A percentile compares a stretch with the other conserved stretches of the same genome.
phyloP scores from a whole-genome alignment of 1,140 invertebrate species.

The Orius insidiosus region DNA sequence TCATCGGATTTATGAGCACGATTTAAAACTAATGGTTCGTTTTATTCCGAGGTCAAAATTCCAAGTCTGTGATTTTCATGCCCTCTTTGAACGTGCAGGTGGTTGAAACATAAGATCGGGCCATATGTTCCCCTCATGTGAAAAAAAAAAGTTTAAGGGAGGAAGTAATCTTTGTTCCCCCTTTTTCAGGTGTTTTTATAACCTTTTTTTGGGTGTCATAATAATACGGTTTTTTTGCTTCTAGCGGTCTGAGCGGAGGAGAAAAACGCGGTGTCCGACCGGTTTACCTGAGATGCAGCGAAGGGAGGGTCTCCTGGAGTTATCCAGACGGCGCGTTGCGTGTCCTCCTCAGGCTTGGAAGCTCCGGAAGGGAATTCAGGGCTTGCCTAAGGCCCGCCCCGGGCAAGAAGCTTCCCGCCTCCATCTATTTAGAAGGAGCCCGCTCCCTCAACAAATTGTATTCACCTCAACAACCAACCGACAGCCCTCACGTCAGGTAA shows the following conservation, averaged over 20 bases:
- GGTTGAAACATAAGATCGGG: too few relatives aligned
- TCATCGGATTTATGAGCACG: too few relatives aligned
- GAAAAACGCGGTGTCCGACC: slow-evolving; percentile 43
- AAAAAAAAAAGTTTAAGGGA: too few relatives aligned
- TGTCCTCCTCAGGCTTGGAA: slow-evolving; percentile 41
- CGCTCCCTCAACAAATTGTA: slow-evolving; percentile 43
- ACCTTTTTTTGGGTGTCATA: too few relatives aligned
- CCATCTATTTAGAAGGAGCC: slow-evolving; percentile 50
- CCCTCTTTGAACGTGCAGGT: too few relatives aligned
- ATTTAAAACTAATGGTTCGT: too few relatives aligned
- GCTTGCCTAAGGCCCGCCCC: slow-evolving; percentile 44
- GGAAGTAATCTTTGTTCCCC: too few relatives aligned
- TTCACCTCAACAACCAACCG: slow-evolving; percentile 34
- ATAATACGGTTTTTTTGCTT: slow-evolving; percentile 2
- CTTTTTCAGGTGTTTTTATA: too few relatives aligned
- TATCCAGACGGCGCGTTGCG: slow-evolving; percentile 57
- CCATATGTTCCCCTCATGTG: too few relatives aligned
- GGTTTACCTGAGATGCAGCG: slow-evolving; percentile 55
- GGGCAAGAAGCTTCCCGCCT: slow-evolving; percentile 31
- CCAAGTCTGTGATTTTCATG: too few relatives aligned
- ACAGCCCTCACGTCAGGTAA: slow-evolving; percentile 26
- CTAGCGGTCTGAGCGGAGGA: slow-evolving; percentile 9
- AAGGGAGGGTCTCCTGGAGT: slow-evolving; percentile 49
- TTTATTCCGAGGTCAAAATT: too few relatives aligned
- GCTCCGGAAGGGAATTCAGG: slow-evolving; percentile 40